Conservation (phyloP, 1,140 invertebrate species). For the Calephelis virginiensis region DNA sequence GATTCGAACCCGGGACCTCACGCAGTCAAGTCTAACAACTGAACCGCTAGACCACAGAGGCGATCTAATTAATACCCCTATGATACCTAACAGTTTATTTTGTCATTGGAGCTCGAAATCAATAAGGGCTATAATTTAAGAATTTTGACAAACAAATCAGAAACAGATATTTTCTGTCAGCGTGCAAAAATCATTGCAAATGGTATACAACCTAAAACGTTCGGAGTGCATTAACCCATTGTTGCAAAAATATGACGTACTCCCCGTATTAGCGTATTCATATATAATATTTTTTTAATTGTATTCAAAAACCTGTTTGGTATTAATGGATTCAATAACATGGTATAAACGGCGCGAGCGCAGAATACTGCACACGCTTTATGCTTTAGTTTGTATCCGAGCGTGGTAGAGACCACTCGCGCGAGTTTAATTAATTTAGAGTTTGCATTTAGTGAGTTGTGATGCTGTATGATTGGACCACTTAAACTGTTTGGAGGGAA, state of each 20-base stretch:
- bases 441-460: conserved; percentile 32
- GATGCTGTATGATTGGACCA: conserved; percentile 63
- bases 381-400: conserved; percentile 29
- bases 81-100: too few species aligned
- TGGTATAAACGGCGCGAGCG: conserved; percentile 25
- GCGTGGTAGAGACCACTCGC: conserved; percentile 32
- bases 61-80: too few species aligned
- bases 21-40: too few species aligned
- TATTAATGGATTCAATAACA: neutral
- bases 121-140: too few species aligned
- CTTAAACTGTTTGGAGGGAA: conserved; percentile 56
- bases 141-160: too few species aligned
- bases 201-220: neutral
- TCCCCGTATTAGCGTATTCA: neutral
- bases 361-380: conserved; percentile 18
- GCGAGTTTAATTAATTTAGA: conserved; percentile 21
- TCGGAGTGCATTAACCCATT: neutral
- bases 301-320: neutral
- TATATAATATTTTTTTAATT: too few species aligned
- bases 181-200: too few species aligned
- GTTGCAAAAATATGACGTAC: neutral
- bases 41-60: too few species aligned
- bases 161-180: too few species aligned
- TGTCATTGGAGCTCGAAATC: too few species aligned
- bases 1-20: too few species aligned